Base-by-base conservation (phyloP, 2,113 vertebrate species). In the Neogobius melanostomus region DNA sequence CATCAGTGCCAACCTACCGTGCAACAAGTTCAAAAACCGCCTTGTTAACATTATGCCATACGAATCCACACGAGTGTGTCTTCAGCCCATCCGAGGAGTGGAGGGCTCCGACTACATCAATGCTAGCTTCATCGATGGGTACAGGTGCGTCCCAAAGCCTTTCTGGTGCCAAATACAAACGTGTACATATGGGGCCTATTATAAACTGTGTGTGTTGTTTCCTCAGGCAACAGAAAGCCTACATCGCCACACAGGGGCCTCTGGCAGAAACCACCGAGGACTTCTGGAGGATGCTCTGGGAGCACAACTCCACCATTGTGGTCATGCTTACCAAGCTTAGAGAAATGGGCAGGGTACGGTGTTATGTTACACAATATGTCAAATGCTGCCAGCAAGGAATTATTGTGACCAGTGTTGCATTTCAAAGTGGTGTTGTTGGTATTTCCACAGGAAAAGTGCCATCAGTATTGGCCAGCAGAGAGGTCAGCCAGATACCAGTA, bases 1-100 rank as follows among this genome's bases (percentile, higher is more conserved):
- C 93, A 99, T 99, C 95, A 99, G 98, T 95, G 98, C 98, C 96
- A 99, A 99, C 90, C 97, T 99, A 86, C 96, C 98, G 87, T 99
- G 98, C 95, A 99, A 99, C 95, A 98, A 99, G 94, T 99, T 99
- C 91, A 99, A 99, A 94, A 99, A 99, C 89, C 97, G 98, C 92
- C 97, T 99, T 92, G 98, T 99, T 81, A 99, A 99, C 94, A 99
- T 99, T 89, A 99, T 99, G 98, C 98, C 98, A 91, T 99, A 98
- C 87, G 98, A 99, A 90, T 97, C 97, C 84, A 99, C 98, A 66
- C 95, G 97, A 76, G 96, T 99, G 81, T 97, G 95, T 87, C 94
- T 99, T 81, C 98, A 99, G 91, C 98, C 98, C 69, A 99, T 99
- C 79, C 93, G 98, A 86, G 97, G 97, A 81, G 97, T 99, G 12